A percentile compares a stretch with the other conserved stretches of the same genome.
Evolutionary conservation across 2,888 invertebrate genomes (phyloP).

Genomic region (Criorhina ranunculi): DNA sequence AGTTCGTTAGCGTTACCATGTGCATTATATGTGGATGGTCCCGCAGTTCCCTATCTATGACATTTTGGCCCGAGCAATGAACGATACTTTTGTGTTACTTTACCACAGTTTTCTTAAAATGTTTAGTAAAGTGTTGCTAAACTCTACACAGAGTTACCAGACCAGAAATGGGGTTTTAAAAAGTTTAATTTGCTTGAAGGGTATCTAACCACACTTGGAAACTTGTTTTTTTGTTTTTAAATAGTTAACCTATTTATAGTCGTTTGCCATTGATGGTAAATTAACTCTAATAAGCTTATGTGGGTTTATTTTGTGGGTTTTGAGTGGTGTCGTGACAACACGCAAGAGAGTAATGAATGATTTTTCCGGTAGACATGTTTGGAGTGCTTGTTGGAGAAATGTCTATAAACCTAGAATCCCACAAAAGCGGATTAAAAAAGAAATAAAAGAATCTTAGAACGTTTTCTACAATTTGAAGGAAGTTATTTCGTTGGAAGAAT

Average conservation of each 20-base stretch:
- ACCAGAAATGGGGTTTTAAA: constrained; percentile 5
- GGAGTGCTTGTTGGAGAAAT: background rate
- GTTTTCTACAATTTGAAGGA: too few relatives aligned
- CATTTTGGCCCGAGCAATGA: constrained; percentile 63
- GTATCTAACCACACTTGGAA: constrained; percentile 4
- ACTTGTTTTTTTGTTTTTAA: constrained; percentile 14
- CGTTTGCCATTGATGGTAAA: background rate
- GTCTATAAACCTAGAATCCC: constrained; percentile 4
- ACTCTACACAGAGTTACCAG: constrained; percentile 31
- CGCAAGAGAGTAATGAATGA: constrained; percentile 15
- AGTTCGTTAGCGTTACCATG: constrained; percentile 47
- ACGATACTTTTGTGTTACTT: constrained; percentile 37
- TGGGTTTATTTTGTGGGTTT: constrained; percentile 19
- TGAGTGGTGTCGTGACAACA: constrained; percentile 17
- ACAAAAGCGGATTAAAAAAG: constrained; percentile 11
- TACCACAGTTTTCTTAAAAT: constrained; percentile 10
- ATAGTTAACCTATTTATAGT: constrained; percentile 9
- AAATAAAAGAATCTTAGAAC: too few relatives aligned
- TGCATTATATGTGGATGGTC: constrained; percentile 5
- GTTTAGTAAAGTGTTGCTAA: constrained; percentile 18
- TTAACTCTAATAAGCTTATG: constrained; percentile 4
- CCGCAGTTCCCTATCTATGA: constrained; percentile 46
- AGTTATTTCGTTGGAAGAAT: too few relatives aligned
- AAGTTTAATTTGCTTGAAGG: background rate
- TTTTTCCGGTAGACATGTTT: background rate